Base-by-base conservation (phyloP, 2,888 invertebrate species). In the Ferdinandea cuprea region DNA sequence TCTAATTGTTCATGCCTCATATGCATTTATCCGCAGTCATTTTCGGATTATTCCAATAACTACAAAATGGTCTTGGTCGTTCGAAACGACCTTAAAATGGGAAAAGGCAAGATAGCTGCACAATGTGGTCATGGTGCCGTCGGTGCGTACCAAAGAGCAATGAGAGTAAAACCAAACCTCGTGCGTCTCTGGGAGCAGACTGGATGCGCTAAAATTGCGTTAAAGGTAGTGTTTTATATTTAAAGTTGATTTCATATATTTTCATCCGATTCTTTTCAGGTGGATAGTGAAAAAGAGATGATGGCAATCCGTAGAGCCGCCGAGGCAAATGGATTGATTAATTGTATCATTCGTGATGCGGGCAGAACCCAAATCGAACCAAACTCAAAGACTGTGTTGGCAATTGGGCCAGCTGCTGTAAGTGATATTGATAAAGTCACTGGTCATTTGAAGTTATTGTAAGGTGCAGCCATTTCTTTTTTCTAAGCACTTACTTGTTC, bases 61-160 rank as follows among this genome's bases (percentile, higher is more conserved):
- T 94, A 94, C 87, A 96, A 98, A 91, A 92, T 98, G 91, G 95
- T 98, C 5, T 91, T 98, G 85, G 95, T 97, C 2, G 95, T 98
- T 4, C 92, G 98, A 87, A 96, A 94, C 88, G 98, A 98, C 88
- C 92, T 98, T 3, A 96, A 96, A 90, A 98, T 98, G 98, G 95
- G 96, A 11, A 98, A 98, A 92, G 97, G 98, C 0, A 98, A 98
- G 92, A 95, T 97, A 42, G 98, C 97, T 3, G 96, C 98, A 0
- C 98, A 98, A 90, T 98, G 97, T 91, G 94, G 95, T n/a, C 98
- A 98, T 89, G 98, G 97, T n/a, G 96, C 98, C 0, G 96, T 98
- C 0, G 95, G 95, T 11, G 96, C 96, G 0, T 97, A 95, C 87
- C 95, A 96, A 85, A 94, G 94, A 86, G 94, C 95, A 0, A 90